phyloP scores from a whole-genome alignment of 2,888 invertebrate genomes.

The Carpatolechia fugitivella region DNA sequence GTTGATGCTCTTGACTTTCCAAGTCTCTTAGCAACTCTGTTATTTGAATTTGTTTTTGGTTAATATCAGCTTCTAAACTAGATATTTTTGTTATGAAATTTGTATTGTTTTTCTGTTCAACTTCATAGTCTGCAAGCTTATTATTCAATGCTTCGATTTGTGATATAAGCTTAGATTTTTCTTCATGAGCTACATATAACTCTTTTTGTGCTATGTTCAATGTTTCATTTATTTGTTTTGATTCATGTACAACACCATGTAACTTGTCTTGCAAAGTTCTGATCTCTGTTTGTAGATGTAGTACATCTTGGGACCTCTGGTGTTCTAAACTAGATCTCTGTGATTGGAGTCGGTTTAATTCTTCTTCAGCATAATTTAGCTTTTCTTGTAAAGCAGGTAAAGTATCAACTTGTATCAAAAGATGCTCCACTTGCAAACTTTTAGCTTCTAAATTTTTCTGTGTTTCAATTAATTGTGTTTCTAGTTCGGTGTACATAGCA shows the following conservation, averaged over 20 bases:
- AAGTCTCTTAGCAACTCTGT: slow-evolving; percentile 51
- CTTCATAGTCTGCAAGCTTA: slow-evolving; percentile 62
- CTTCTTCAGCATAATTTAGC: slow-evolving; percentile 60
- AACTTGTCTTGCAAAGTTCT: slow-evolving; percentile 42
- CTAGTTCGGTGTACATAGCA: slow-evolving; percentile 81
- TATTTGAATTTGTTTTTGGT: slow-evolving; percentile 59
- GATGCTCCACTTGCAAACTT: slow-evolving; percentile 53
- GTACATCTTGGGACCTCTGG: slow-evolving; percentile 46
- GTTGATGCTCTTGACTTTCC: slow-evolving; percentile 52
- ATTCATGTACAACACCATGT: slow-evolving; percentile 39
- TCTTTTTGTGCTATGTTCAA: slow-evolving; percentile 46
- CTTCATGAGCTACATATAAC: slow-evolving; percentile 42
- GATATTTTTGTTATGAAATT: slow-evolving; percentile 62
- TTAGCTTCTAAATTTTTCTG: slow-evolving; percentile 54
- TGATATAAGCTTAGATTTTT: slow-evolving; percentile 44
- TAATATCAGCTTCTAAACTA: slow-evolving; percentile 56
- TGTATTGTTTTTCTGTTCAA: slow-evolving; percentile 61
- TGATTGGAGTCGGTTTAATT: slow-evolving; percentile 51
- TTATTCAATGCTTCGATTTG: slow-evolving; percentile 59
- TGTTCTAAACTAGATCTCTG: slow-evolving; percentile 49
- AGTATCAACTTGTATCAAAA: slow-evolving; percentile 54
- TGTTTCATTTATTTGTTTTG: slow-evolving; percentile 41
- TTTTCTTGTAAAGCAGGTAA: slow-evolving; percentile 60
- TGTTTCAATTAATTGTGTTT: slow-evolving; percentile 66
- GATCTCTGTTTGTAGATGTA: slow-evolving; percentile 42